Evolutionary conservation across 2,797 vertebrate species (phyloP), one percentile per base, ranked within the genome.

Genomic region (Semaprochilodus insignis): DNA sequence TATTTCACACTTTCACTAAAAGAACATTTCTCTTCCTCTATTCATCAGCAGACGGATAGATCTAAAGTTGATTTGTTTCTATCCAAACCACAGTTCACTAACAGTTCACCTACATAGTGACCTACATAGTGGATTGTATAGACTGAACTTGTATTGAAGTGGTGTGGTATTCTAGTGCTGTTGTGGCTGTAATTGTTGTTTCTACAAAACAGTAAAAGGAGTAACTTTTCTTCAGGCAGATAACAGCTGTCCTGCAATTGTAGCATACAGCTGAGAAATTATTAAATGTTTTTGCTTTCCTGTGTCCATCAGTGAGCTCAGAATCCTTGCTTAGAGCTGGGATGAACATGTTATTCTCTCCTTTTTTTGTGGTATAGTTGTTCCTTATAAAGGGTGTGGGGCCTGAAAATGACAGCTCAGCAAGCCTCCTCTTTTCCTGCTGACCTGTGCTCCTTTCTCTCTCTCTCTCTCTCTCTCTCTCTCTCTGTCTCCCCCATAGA

Each of bases 361-460:
- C 40, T 73, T 74, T 19, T 62, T 81, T 74, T 79, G 65, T 21
- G 0, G 57, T 74, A 31, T 27, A 63, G 69, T 82, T 23, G 2
- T 44, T 82, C 84, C 83, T 84, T 84, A 81, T 87, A 77, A 85
- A 82, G 77, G 21, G 63, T 74, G 73, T 77, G 77, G 74, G 81
- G 52, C 31, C 62, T 76, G 77, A 86, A 88, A 82, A 77, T 82
- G 86, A 63, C 84, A 48, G 71, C 71, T 88, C 84, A 87, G 85
- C 87, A 84, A 72, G 77, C 75, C 84, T 81, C 36, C 74, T 81
- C 69, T 83, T 84, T 87, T 87, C 84, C 85, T 87, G 87, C 87
- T 88, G 87, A 88, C 87, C 84, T 87, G 80, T 85, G 77, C 80
- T 85, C 80, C 85, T 86, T 73, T 54, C 79, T 57, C 36, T 21